Percentiles rank a stretch among this genome's conserved stretches.
Evolutionary conservation across 2,888 invertebrate species (phyloP).

Genomic region (Leptarthrus brevirostris): DNA sequence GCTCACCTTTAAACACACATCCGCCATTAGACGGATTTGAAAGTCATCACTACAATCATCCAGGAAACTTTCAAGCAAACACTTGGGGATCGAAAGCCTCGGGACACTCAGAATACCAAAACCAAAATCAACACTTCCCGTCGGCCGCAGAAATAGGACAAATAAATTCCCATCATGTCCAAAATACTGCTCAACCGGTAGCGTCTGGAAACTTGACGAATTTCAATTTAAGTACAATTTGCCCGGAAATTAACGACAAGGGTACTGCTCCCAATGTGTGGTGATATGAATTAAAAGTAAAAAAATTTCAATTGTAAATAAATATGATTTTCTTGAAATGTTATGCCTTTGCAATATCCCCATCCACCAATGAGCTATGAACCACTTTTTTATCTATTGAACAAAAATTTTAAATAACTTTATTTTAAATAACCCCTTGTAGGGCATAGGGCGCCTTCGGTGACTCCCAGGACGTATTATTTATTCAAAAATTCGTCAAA

Average conservation of each 20-base stretch:
- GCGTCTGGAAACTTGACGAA: conserved; percentile 70
- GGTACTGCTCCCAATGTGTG: conserved; percentile 57
- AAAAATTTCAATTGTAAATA: conserved; percentile 20
- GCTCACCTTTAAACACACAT: neutral
- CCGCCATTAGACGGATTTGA: neutral
- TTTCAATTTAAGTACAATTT: conserved; percentile 85
- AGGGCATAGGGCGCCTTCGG: too few species aligned
- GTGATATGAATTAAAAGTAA: conserved; percentile 44
- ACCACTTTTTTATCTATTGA: too few species aligned
- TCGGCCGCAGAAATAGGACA: neutral
- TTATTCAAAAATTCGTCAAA: too few species aligned
- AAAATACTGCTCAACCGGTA: neutral
- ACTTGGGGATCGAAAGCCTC: conserved; percentile 20
- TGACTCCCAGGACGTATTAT: too few species aligned
- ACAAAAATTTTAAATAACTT: too few species aligned
- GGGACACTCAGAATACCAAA: neutral
- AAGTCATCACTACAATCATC: neutral
- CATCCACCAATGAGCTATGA: too few species aligned
- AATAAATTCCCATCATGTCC: conserved; percentile 13
- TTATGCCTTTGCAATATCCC: too few species aligned
- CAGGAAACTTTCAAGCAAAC: conserved; percentile 13
- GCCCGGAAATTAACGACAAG: conserved; percentile 82
- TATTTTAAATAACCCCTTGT: too few species aligned
- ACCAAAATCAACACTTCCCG: conserved; percentile 1
- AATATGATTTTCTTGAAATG: neutral